phyloP scores from a whole-genome alignment of 2,113 vertebrate species.

The Dromiciops gliroides region DNA sequence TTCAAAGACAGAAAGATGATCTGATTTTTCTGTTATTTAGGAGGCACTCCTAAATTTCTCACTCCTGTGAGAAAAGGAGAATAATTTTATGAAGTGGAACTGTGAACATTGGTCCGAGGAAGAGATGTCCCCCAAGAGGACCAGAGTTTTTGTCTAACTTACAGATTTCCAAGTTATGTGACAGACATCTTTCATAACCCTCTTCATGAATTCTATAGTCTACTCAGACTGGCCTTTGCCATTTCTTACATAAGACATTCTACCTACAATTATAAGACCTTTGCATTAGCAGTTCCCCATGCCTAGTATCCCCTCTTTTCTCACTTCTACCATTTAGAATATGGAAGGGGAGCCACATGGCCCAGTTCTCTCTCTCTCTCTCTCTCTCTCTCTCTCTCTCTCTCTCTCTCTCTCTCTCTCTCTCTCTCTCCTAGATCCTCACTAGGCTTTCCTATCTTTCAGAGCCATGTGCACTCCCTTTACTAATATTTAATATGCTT shows the following conservation, averaged over 20 bases:
- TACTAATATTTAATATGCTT: too few species aligned
- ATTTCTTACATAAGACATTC: background rate
- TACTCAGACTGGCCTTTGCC: background rate
- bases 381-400: too few species aligned
- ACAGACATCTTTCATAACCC: background rate
- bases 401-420: too few species aligned
- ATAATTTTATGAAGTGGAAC: background rate
- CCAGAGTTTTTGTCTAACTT: background rate
- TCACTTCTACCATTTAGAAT: background rate
- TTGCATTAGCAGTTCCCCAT: background rate
- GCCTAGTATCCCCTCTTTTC: background rate
- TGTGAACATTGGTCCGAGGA: background rate
- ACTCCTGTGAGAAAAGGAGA: background rate
- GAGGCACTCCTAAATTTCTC: background rate
- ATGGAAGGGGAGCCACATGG: too few species aligned
- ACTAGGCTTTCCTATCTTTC: too few species aligned
- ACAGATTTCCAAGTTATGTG: background rate
- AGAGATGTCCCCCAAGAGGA: background rate
- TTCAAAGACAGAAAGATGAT: background rate
- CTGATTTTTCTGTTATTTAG: background rate
- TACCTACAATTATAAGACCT: background rate
- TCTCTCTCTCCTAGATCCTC: too few species aligned
- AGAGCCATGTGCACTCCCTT: too few species aligned
- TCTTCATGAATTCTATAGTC: background rate
- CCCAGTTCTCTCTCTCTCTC: too few species aligned